phyloP scores from a whole-genome alignment of 2,888 invertebrate genomes.

The Lottia scabra region DNA sequence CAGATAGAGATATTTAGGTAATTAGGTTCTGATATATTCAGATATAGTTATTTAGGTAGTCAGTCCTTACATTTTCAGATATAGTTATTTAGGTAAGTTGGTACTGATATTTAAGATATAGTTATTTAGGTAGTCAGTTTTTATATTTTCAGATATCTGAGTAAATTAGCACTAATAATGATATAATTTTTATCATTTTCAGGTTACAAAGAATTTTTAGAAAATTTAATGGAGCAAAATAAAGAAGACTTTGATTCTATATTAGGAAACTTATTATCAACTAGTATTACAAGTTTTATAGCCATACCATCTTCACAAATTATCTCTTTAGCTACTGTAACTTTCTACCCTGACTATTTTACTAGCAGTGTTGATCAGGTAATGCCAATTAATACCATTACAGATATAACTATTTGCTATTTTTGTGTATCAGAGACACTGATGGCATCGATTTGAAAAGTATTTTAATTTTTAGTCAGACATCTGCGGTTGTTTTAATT shows the following conservation, averaged over 20 bases:
- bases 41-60: slow-evolving; percentile 31
- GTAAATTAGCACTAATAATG: too few relatives aligned
- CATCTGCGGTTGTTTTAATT: too few relatives aligned
- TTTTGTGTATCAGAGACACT: too few relatives aligned
- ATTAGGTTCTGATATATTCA: slow-evolving; percentile 17
- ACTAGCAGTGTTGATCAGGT: not conserved
- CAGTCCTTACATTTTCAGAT: slow-evolving; percentile 12
- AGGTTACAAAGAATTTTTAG: slow-evolving; percentile 18
- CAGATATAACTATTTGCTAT: too few relatives aligned
- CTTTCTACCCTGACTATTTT: slow-evolving; percentile 27
- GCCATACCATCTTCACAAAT: slow-evolving; percentile 31
- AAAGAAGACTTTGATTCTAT: slow-evolving; percentile 19
- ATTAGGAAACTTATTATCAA: slow-evolving; percentile 28
- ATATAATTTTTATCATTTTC: not conserved
- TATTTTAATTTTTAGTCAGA: too few relatives aligned
- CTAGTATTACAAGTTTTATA: slow-evolving; percentile 27
- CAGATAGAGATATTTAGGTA: slow-evolving; percentile 30
- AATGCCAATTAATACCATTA: not conserved
- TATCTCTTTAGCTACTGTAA: slow-evolving; percentile 26
- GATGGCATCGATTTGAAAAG: too few relatives aligned
- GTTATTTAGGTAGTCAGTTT: slow-evolving; percentile 21
- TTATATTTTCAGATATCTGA: too few relatives aligned
- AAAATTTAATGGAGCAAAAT: not conserved
- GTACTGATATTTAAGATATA: slow-evolving; percentile 17
- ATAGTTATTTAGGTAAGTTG: slow-evolving; percentile 30